These are phyloP conservation scores for Rachycentron canadum DNA, from an alignment of 2,797 vertebrate genomes.

Conservation along the genomic window DNA sequence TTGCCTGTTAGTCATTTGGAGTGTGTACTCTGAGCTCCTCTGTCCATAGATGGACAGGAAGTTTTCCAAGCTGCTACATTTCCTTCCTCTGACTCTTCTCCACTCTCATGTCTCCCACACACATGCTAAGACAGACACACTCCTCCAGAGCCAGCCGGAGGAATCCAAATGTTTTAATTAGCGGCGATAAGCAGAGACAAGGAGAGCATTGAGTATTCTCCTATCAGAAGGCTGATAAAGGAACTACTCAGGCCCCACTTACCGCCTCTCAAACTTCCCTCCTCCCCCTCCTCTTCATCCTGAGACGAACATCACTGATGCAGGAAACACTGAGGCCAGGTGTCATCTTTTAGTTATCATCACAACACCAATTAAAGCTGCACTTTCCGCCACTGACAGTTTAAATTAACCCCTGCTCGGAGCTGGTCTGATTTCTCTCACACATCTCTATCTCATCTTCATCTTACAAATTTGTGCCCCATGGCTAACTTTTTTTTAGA, in stretches of 20 bases:
- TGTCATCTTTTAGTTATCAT: constrained; percentile 1
- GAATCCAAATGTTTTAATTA: constrained; percentile 89
- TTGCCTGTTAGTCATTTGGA: constrained; percentile 18
- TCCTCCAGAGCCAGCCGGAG: constrained; percentile 74
- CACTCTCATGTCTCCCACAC: constrained; percentile 76
- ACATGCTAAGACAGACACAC: constrained; percentile 67
- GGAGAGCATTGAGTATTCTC: constrained; percentile 78
- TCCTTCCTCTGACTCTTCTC: constrained; percentile 75
- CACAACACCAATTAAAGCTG: constrained; percentile 3
- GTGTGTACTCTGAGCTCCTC: constrained; percentile 61
- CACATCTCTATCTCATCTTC: neutral
- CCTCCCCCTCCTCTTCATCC: constrained; percentile 50
- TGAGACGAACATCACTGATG: constrained; percentile 23
- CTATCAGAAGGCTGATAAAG: constrained; percentile 81
- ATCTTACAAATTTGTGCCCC: neutral
- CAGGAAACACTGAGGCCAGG: neutral
- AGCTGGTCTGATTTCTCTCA: neutral
- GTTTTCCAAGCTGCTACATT: constrained; percentile 78
- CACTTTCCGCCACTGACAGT: neutral
- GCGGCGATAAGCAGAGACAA: constrained; percentile 85
- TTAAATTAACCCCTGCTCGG: neutral
- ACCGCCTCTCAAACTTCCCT: constrained; percentile 69
- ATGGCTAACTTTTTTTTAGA: neutral
- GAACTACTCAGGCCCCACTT: constrained; percentile 83
- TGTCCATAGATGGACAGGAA: constrained; percentile 84